phyloP scores from a whole-genome alignment of 2,113 vertebrate species.

The Brienomyrus longianalis region DNA sequence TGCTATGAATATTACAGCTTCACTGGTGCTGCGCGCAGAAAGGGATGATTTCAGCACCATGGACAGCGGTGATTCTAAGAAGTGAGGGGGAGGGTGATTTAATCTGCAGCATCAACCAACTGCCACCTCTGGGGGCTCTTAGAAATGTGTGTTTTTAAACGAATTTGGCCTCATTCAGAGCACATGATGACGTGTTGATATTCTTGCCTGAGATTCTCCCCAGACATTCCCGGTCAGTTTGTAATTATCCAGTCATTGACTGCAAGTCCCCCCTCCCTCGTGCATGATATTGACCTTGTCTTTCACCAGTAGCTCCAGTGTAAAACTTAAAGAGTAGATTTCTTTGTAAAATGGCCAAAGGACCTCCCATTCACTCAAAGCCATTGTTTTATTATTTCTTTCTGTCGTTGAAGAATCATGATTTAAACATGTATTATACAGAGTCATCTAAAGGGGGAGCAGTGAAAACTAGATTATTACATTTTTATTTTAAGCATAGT shows the following conservation, averaged over 20 bases:
- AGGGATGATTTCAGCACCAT: not conserved
- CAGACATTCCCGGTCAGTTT: not conserved
- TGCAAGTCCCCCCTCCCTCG: not conserved
- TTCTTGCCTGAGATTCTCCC: not conserved
- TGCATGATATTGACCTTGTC: not conserved
- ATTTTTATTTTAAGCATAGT: slow-evolving; percentile 7
- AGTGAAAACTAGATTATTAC: not conserved
- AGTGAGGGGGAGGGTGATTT: not conserved
- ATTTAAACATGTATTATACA: not conserved
- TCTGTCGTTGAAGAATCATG: not conserved
- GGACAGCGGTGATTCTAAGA: not conserved
- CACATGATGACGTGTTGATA: not conserved
- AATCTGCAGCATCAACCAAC: not conserved
- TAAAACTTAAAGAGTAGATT: not conserved
- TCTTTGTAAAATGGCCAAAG: not conserved
- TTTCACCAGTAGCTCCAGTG: not conserved
- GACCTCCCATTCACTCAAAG: not conserved
- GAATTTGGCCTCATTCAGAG: not conserved
- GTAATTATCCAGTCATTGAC: not conserved
- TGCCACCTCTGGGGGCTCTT: not conserved
- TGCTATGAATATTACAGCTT: not conserved
- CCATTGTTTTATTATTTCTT: not conserved
- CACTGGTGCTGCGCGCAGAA: not conserved
- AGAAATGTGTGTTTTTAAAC: not conserved
- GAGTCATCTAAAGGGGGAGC: not conserved